phyloP scores from a whole-genome alignment of 2,113 vertebrate genomes.

The Xerus inauris region DNA sequence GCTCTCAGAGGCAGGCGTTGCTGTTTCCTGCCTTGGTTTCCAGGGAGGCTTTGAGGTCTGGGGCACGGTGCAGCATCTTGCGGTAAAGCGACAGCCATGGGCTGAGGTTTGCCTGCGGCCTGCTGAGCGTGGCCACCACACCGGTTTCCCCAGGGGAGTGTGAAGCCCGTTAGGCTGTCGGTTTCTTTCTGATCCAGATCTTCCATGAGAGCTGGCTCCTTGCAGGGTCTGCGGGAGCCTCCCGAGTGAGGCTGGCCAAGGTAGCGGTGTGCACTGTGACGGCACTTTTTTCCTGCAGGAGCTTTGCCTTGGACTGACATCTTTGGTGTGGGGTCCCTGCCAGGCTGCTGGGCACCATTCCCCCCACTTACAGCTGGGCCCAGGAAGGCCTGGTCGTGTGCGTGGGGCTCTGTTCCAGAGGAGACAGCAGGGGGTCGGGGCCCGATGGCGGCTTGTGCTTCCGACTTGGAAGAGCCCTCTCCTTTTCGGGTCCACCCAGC shows the following conservation, averaged over 20 bases:
- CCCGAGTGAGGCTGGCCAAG: not conserved
- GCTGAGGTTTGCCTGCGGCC: not conserved
- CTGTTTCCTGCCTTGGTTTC: not conserved
- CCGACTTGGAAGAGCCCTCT: not conserved
- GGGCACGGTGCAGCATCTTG: not conserved
- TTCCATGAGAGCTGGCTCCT: slow-evolving; percentile 41
- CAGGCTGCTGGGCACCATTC: not conserved
- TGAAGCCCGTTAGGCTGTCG: not conserved
- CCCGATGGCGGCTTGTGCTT: no score
- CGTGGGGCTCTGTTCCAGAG: not conserved
- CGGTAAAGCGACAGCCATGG: not conserved
- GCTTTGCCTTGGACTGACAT: not conserved
- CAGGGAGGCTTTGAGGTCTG: not conserved
- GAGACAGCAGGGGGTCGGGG: not conserved
- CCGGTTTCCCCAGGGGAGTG: not conserved
- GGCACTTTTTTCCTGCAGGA: not conserved
- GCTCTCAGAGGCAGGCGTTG: not conserved
- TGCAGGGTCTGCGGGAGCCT: not conserved
- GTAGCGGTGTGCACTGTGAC: not conserved
- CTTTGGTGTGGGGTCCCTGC: not conserved
- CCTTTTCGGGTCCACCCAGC: not conserved
- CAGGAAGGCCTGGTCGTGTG: not conserved
- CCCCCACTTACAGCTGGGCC: slow-evolving; percentile 18
- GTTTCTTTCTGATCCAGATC: slow-evolving; percentile 62
- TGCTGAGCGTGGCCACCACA: not conserved